These are phyloP conservation scores for Argya squamiceps DNA, from an alignment of 2,797 vertebrate genomes.

Conservation along the genomic window DNA sequence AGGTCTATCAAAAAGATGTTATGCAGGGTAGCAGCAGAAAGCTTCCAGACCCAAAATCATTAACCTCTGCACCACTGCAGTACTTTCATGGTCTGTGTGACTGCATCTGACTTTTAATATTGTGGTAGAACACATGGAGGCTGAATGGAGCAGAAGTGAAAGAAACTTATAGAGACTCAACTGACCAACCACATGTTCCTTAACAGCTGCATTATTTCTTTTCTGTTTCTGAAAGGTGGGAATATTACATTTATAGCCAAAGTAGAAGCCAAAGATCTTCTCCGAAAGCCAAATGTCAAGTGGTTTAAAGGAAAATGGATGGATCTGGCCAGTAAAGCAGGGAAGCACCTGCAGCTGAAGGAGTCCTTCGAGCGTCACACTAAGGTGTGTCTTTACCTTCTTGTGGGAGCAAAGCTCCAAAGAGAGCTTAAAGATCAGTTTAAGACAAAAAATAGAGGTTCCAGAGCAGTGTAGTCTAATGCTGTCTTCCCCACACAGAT, in stretches of 20 bases:
- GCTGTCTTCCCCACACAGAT: background rate
- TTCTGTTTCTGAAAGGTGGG: constrained; percentile 80
- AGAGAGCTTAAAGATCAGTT: background rate
- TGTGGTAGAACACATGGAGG: background rate
- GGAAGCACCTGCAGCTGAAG: constrained; percentile 96
- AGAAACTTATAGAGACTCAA: background rate
- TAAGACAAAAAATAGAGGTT: background rate
- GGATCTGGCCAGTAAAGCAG: constrained; percentile 97
- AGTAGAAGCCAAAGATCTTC: constrained; percentile 96
- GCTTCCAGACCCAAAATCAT: background rate
- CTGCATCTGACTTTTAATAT: background rate
- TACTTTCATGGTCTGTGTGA: background rate
- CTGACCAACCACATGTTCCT: background rate
- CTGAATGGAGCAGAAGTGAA: background rate
- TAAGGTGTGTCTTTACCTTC: constrained; percentile 80
- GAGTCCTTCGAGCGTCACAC: constrained; percentile 91
- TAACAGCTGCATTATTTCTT: background rate
- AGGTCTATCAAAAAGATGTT: background rate
- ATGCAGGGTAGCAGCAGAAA: background rate
- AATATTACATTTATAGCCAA: constrained; percentile 93
- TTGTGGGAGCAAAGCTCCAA: background rate
- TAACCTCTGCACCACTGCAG: background rate
- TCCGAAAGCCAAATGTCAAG: constrained; percentile 92
- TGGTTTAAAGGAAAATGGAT: constrained; percentile 99
- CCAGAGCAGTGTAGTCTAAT: background rate